Base-by-base conservation (phyloP, 2,888 invertebrate species). In the Ichneumon xanthorius region DNA sequence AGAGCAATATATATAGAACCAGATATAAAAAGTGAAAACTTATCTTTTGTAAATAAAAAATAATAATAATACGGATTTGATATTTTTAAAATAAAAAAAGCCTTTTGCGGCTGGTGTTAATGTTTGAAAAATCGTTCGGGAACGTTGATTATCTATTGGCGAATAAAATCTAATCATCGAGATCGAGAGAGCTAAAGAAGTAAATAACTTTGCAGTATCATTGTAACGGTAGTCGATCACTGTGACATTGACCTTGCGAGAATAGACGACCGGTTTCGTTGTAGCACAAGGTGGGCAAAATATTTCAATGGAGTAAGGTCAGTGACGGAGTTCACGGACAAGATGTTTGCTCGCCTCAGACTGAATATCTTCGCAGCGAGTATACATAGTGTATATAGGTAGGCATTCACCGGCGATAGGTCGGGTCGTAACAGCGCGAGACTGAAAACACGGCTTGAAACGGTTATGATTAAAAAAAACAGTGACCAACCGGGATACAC, bases 401-500 rank as follows among this genome's bases (percentile, higher is more conserved):
- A 33, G 30, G 30, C 30, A 16, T 14, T 30, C n/a, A 61, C 61
- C 11, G 16, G 33, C 61, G 61, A 61, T 61, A 61, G 26, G 50
- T 40, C 53, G 50, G 70, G 22, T 81, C 68, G 70, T 65, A 45
- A 53, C 14, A 65, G 30, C 53, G 48, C 19, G 58, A 22, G 67
- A 63, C 30, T 19, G 16, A 30, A 53, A 48, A 68, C n/a, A 61
- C 16, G n/a, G 61, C 53, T 50, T 37, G 53, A n/a, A 33, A 67
- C 33, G 72, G 11, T 48, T 50, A 40, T n/a, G 65, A 78, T 78
- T 73, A 72, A 50, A 40, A 16, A 30, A 73, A 78, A 73, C 73
- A 77, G 19, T 68, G 78, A 73, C 33, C 40, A 79, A 77, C 82
- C 77, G 65, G 82, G 72, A 61, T 73, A 73, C 61, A 45, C 50